Conservation (phyloP, 2,888 invertebrate species). For the Apodemia mormo region DNA sequence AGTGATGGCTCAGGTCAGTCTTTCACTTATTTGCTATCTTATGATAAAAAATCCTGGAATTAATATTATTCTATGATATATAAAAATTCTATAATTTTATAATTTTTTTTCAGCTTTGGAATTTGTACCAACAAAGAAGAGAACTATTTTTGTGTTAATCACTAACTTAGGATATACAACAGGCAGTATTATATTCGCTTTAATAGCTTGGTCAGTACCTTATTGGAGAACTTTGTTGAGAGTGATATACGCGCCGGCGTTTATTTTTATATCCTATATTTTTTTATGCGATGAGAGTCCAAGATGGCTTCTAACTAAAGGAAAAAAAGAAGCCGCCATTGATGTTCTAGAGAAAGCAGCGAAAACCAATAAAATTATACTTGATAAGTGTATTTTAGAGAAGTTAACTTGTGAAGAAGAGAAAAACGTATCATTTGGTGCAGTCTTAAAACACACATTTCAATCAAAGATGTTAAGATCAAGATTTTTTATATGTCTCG, state of each 20-base stretch:
- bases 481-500: constrained; percentile 84
- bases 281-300: constrained; percentile 88
- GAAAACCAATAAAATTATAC: constrained; percentile 79
- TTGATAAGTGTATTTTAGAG: neutral
- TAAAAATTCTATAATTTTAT: no score
- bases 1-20: no score
- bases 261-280: constrained; percentile 84
- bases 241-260: constrained; percentile 22
- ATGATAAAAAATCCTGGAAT: no score
- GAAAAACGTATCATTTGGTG: constrained; percentile 26
- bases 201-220: neutral
- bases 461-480: constrained; percentile 78
- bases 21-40: no score
- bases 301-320: constrained; percentile 89
- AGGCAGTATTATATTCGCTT: neutral
- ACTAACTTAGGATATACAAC: neutral
- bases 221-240: neutral
- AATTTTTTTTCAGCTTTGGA: neutral
- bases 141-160: neutral
- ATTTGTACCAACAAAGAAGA: neutral
- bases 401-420: constrained; percentile 27
- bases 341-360: constrained; percentile 84
- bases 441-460: constrained; percentile 55
- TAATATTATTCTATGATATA: no score
- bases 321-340: constrained; percentile 83